Base-by-base conservation (phyloP, 2,888 invertebrate species). In the Temnothorax rugatulus region DNA sequence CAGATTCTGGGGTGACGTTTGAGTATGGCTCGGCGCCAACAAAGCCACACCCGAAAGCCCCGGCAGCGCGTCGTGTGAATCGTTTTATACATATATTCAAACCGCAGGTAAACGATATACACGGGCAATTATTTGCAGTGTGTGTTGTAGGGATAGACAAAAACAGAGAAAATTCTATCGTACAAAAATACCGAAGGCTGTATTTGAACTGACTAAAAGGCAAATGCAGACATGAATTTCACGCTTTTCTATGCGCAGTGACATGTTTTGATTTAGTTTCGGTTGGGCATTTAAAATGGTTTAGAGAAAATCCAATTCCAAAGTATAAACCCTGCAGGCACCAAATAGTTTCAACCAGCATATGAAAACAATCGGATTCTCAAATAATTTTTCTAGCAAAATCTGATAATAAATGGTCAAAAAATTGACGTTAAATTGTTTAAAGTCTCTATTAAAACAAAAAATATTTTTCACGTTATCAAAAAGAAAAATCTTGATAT, bases 211-310 rank as follows among this genome's bases (percentile, higher is more conserved):
- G 59, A 25, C 64, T 66, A 69, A 84, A 85, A 87, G 68, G 61
- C 25, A 15, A 66, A 44, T 52, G 41, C 18, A n/a, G 64, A 69
- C 52, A 66, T 81, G 79, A 41, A 83, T 76, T 71, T 83, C 61
- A 47, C 61, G 57, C 54, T 76, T 76, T 68, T 15, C 54, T 68
- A 81, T 75, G 34, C 18, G 38, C 71, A 69, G 18, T 57, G 29
- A 84, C 57, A 57, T 77, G 71, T 84, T 68, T 82, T 83, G 76
- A 83, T 87, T 85, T 81, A 69, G 54, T 84, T 85, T 76, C 52
- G n/a, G 61, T 82, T 81, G 59, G 47, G 75, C 73, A 81, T 88
- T 84, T 85, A 87, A 85, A 64, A n/a, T 61, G 47, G 25, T 64
- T 77, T 47, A 61, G 21, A 18, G 69, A 57, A 69, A 82, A 74